These are phyloP conservation scores for Chrosomus eos DNA, from an alignment of 2,797 vertebrate genomes.

Conservation along the genomic window DNA sequence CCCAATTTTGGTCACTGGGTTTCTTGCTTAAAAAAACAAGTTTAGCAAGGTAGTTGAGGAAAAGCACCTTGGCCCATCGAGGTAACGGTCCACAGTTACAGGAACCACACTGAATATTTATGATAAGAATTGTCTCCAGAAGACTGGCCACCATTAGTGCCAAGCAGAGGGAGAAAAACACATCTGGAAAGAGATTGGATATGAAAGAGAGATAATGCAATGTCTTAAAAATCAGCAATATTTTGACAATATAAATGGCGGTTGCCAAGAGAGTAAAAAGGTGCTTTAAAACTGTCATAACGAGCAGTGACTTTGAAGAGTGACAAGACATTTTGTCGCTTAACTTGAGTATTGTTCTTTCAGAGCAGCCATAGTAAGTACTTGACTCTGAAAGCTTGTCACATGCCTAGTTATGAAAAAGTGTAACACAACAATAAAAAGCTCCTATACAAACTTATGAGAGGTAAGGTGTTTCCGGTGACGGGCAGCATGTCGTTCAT, in stretches of 20 bases:
- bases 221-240: neutral
- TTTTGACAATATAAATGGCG: neutral
- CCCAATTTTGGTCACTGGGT: conserved; percentile 18
- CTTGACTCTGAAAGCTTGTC: neutral
- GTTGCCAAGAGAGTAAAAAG: neutral
- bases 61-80: conserved; percentile 66
- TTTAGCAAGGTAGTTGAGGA: conserved; percentile 66
- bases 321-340: neutral
- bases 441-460: conserved; percentile 70
- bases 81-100: conserved; percentile 63
- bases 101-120: conserved; percentile 69
- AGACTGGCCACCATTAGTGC: conserved; percentile 80
- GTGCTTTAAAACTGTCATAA: neutral
- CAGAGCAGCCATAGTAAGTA: neutral
- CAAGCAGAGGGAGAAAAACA: conserved; percentile 77
- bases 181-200: conserved; percentile 61
- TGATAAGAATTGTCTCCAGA: conserved; percentile 77
- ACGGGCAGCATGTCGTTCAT: conserved; percentile 78
- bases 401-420: neutral
- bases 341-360: no score
- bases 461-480: conserved; percentile 73
- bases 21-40: conserved; percentile 65
- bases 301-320: neutral
- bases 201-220: neutral
- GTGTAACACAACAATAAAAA: conserved; percentile 17